A percentile compares a stretch with the other conserved stretches of the same genome.
phyloP scores from a whole-genome alignment of 2,113 vertebrate genomes.

The Balaeniceps rex region DNA sequence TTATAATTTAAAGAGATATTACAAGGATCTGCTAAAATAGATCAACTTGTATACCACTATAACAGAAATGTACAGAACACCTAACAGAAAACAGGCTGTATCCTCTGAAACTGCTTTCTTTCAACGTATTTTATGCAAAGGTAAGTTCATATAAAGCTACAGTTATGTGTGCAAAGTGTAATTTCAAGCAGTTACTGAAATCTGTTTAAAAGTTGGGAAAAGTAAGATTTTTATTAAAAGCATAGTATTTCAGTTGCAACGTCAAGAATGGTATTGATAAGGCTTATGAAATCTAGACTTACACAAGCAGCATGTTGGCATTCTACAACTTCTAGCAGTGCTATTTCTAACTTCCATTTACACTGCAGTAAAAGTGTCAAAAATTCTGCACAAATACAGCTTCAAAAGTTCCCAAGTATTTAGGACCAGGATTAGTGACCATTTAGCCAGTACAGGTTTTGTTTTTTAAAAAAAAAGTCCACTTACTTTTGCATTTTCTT shows the following conservation, averaged over 20 bases:
- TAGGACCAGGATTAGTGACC: neutral
- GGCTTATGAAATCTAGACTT: neutral
- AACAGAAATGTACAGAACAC: neutral
- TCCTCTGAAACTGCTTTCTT: neutral
- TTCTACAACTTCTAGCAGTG: neutral
- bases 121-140: neutral
- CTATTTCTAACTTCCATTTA: neutral
- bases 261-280: neutral
- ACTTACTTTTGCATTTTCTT: neutral
- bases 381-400: neutral
- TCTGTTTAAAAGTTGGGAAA: neutral
- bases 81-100: neutral
- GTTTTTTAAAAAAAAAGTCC: neutral
- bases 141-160: neutral
- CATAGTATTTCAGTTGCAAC: neutral
- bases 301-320: neutral
- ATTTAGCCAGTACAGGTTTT: neutral
- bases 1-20: neutral
- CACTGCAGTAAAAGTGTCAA: neutral
- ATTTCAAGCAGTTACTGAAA: neutral
- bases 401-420: neutral
- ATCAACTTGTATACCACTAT: neutral
- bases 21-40: neutral
- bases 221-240: neutral
- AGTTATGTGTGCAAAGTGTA: neutral